Conservation (phyloP, 2,113 vertebrate species). For the Protomyctophum bolini region DNA sequence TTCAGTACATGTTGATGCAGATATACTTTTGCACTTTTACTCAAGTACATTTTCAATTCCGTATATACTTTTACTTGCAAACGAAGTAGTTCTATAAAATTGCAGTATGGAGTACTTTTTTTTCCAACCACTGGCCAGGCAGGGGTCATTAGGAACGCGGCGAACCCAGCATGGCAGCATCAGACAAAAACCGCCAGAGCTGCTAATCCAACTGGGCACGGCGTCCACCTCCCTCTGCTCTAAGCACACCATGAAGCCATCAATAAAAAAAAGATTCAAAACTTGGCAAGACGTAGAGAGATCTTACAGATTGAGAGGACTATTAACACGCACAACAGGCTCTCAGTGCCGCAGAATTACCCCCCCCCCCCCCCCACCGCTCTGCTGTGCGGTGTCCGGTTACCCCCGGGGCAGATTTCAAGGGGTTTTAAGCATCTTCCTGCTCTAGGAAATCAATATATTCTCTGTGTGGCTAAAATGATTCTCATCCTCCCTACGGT, state of each 20-base stretch:
- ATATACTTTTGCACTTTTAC: no score
- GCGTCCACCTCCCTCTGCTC: slow-evolving; percentile 1
- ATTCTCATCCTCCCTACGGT: slow-evolving; percentile 85
- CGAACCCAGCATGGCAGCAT: slow-evolving; percentile 7
- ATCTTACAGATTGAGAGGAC: slow-evolving; percentile 62
- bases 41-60: no score
- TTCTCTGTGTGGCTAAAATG: slow-evolving; percentile 87
- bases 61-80: no score
- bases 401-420: slow-evolving; percentile 85
- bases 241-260: slow-evolving; percentile 7
- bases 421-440: slow-evolving; percentile 85
- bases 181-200: background rate
- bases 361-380: slow-evolving; percentile 76
- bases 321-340: slow-evolving; percentile 78
- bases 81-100: no score
- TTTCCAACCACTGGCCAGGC: background rate
- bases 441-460: slow-evolving; percentile 89
- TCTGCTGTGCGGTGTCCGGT: slow-evolving; percentile 81
- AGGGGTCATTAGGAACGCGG: background rate
- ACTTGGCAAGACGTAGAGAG: slow-evolving; percentile 42
- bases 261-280: slow-evolving; percentile 38
- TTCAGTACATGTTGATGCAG: no score
- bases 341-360: slow-evolving; percentile 82
- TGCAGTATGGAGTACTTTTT: no score
- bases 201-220: slow-evolving; percentile 4